Evolutionary conservation across 2,797 vertebrate genomes (phyloP).

Genomic region (Sebastes trivittatus): DNA sequence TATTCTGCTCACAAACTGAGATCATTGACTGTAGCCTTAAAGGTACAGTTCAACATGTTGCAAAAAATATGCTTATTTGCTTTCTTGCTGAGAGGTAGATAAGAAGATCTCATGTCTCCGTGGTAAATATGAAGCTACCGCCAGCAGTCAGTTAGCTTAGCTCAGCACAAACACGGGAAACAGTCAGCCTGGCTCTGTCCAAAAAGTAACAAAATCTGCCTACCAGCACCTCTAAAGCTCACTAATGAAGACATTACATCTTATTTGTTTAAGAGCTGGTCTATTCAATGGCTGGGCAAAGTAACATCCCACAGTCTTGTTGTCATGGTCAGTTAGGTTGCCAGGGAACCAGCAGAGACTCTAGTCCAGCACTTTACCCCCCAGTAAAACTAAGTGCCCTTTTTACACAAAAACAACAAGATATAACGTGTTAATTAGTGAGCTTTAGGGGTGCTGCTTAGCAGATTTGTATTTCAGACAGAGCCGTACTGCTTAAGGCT

Average conservation of each 20-base stretch:
- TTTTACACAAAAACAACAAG: neutral
- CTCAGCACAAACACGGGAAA: neutral
- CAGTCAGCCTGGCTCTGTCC: neutral
- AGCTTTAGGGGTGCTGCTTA: neutral
- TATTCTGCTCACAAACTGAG: neutral
- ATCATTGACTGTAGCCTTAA: neutral
- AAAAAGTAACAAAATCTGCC: neutral
- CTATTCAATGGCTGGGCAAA: neutral
- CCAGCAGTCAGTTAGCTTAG: neutral
- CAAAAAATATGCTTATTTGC: neutral
- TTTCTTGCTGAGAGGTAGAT: neutral
- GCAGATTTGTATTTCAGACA: neutral
- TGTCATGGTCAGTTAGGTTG: neutral
- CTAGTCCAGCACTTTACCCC: neutral
- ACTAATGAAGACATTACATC: neutral
- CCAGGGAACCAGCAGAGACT: neutral
- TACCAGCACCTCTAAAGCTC: neutral
- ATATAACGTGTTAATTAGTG: neutral
- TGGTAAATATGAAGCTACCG: neutral
- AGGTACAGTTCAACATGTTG: neutral
- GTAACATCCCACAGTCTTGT: neutral
- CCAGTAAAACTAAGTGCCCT: neutral
- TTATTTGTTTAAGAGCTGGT: neutral
- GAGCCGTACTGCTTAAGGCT: too few relatives aligned
- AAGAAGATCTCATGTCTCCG: neutral